Evolutionary conservation across 1,140 invertebrate species (phyloP), one percentile per base, ranked within the genome.

Genomic region (Cataglyphis hispanica): DNA sequence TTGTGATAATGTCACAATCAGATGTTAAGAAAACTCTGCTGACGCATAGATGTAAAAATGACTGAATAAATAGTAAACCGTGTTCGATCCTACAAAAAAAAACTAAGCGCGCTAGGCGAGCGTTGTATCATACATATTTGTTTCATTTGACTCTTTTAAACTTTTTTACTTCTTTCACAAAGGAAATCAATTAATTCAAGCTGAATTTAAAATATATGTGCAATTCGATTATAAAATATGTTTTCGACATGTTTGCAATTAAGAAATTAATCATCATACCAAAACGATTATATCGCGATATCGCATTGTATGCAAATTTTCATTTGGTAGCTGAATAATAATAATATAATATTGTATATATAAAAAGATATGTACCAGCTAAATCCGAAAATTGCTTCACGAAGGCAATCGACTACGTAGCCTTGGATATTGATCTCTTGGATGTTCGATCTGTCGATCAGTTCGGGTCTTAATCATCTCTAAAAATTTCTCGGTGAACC

Each of bases 241-340:
- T 22, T n/a, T 22, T 58, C n/a, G 10, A 58, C 5, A 22, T 3
- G 22, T 1, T n/a, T 25, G 19, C 16, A n/a, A 58, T 58, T 58
- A 13, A 69, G n/a, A 31, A 60, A 27, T 75, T 22, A 10, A 75
- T 25, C 60, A 58, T 75, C 13, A 31, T 27, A 40, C 0, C 40
- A 40, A 31, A 75, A 75, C 13, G 43, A 75, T 25, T 40, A 75
- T 75, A 31, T 19, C 8, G 31, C 53, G 16, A 58, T 75, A 58
- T 75, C 34, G 16, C 16, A 6, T 40, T 60, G 34, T 53, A 40
- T 40, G 34, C 72, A 75, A 75, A 75, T 25, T 16, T 1, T 13
- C 1, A 19, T 58, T 13, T 37, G 19, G 25, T 75, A 34, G 1
- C 22, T 8, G 6, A 75, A 75, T 1, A 1, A n/a, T 31, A 11